These are phyloP conservation scores for Nebria ingens DNA, from an alignment of 1,140 invertebrate genomes.

Conservation along the genomic window DNA sequence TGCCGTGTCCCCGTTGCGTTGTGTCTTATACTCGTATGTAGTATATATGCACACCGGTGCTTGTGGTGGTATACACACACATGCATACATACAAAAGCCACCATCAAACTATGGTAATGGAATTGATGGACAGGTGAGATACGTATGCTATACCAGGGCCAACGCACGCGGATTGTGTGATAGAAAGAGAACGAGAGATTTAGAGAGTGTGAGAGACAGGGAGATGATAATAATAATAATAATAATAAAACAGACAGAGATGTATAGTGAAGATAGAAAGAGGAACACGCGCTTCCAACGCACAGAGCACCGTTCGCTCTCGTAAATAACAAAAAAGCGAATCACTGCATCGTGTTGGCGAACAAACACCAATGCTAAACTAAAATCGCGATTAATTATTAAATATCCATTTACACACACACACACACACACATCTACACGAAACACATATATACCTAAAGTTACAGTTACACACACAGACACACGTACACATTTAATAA, in stretches of 20 bases:
- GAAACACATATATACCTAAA: not conserved
- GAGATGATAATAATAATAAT: not conserved
- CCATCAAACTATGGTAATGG: not conserved
- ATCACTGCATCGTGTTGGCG: slow-evolving; percentile 3
- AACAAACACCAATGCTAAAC: slow-evolving; percentile 5
- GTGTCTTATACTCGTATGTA: too few species aligned
- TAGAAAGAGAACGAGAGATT: not conserved
- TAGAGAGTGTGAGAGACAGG: not conserved
- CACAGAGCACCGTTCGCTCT: slow-evolving; percentile 5
- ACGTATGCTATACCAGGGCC: not conserved
- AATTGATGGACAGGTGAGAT: not conserved
- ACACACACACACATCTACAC: slow-evolving; percentile 2
- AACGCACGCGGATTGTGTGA: too few species aligned
- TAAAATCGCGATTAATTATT: not conserved
- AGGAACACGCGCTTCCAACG: slow-evolving; percentile 3
- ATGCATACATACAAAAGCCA: not conserved
- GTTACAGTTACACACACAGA: not conserved
- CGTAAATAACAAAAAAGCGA: slow-evolving; percentile 1
- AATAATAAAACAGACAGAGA: not conserved
- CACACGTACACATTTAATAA: not conserved
- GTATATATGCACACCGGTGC: not conserved
- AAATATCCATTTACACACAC: not conserved
- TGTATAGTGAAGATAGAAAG: too few species aligned
- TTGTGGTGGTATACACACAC: not conserved
- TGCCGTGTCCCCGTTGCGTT: too few species aligned